Percentiles rank a stretch among this genome's conserved stretches.
These are phyloP conservation scores for Rotaria sp. DNA, from an alignment of 2,888 invertebrate species.

Conservation along the genomic window DNA sequence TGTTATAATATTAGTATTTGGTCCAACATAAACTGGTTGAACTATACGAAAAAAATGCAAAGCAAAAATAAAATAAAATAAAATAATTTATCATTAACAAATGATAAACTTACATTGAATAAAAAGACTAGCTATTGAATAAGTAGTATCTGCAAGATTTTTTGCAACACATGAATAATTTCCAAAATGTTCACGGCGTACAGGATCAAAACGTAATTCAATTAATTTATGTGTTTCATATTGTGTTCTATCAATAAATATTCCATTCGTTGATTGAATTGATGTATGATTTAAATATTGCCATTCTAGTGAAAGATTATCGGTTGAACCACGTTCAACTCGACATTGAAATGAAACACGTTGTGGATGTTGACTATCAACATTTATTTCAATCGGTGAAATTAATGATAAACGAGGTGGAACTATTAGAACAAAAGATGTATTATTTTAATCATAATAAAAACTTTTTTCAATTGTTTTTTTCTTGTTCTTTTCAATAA, in stretches of 20 bases:
- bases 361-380: not conserved
- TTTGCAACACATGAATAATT: constrained; percentile 23
- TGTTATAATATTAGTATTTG: not conserved
- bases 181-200: constrained; percentile 18
- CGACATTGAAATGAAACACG: constrained; percentile 16
- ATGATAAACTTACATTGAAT: not conserved
- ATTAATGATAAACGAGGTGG: not conserved
- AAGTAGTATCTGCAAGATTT: constrained; percentile 22
- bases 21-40: constrained; percentile 19
- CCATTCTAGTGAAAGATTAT: not conserved
- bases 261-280: constrained; percentile 1
- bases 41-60: not conserved
- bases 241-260: not conserved
- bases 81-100: not conserved
- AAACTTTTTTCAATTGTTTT: not conserved
- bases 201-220: constrained; percentile 24
- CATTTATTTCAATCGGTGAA: not conserved
- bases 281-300: constrained; percentile 20
- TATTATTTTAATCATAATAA: not conserved
- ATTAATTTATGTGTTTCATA: not conserved
- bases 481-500: not conserved
- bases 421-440: not conserved
- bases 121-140: not conserved
- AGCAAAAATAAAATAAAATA: not conserved
- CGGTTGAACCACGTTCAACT: constrained; percentile 5